Conservation (phyloP, 1,140 invertebrate genomes). For the Leptinotarsa undecemlineata region DNA sequence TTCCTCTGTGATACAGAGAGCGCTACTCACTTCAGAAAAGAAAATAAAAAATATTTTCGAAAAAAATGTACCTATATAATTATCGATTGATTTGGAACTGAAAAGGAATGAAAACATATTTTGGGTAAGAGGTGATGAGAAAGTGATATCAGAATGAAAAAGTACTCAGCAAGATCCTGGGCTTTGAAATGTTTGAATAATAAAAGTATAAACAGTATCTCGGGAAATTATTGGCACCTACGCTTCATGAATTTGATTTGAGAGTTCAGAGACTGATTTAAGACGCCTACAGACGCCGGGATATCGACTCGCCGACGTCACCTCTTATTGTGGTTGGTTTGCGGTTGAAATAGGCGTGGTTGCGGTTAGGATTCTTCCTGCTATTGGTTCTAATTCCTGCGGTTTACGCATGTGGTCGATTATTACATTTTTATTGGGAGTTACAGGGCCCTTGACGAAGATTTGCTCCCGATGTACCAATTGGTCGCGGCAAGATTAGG, state of each 20-base stretch:
- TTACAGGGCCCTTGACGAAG: conserved; percentile 14
- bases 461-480: conserved; percentile 11
- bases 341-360: conserved; percentile 57
- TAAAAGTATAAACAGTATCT: too few relatives aligned
- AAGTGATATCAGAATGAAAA: too few relatives aligned
- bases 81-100: too few relatives aligned
- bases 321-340: conserved; percentile 59
- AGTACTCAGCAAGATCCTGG: too few relatives aligned
- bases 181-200: too few relatives aligned
- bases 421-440: conserved; percentile 56
- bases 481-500: conserved; percentile 10
- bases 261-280: conserved; percentile 32
- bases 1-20: conserved; percentile 41
- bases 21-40: conserved; percentile 32
- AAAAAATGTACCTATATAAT: too few relatives aligned
- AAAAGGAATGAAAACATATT: too few relatives aligned
- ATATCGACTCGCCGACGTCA: conserved; percentile 53
- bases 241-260: neutral
- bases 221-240: neutral
- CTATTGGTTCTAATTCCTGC: conserved; percentile 55
- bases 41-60: neutral
- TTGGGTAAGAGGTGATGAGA: too few relatives aligned
- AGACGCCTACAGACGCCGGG: conserved; percentile 48
- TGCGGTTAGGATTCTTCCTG: conserved; percentile 52
- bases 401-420: conserved; percentile 58